Evolutionary conservation across 2,888 invertebrate genomes (phyloP).

Genomic region (Parnassius mnemosyne): DNA sequence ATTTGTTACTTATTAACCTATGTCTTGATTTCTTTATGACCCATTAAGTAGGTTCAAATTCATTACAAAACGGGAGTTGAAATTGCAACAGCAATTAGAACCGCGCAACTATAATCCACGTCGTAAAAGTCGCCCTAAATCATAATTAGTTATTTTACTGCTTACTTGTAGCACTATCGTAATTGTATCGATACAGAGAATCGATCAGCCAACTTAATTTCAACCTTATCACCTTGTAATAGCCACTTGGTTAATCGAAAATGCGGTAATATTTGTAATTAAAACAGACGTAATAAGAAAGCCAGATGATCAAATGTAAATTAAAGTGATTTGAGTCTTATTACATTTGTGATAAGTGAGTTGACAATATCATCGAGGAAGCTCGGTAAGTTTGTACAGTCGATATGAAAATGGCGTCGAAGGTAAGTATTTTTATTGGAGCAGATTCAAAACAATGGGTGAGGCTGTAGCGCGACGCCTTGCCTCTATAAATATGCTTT

Average conservation of each 20-base stretch:
- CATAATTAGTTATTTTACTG: slow-evolving; percentile 35
- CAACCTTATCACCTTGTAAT: slow-evolving; percentile 23
- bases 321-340: slow-evolving; percentile 17
- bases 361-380: slow-evolving; percentile 3
- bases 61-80: slow-evolving; percentile 29
- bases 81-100: slow-evolving; percentile 32
- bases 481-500: slow-evolving; percentile 35
- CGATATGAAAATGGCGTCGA: slow-evolving; percentile 37
- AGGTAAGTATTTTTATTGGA: slow-evolving; percentile 40
- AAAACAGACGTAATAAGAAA: slow-evolving; percentile 17
- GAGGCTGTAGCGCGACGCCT: slow-evolving; percentile 35
- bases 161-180: slow-evolving; percentile 8
- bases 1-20: slow-evolving; percentile 2
- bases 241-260: slow-evolving; percentile 13
- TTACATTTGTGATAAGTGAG: background rate
- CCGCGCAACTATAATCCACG: slow-evolving; percentile 34
- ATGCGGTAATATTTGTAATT: slow-evolving; percentile 24
- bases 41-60: slow-evolving; percentile 28
- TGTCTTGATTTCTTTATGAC: slow-evolving; percentile 22
- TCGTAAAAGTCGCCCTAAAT: slow-evolving; percentile 43
- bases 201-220: slow-evolving; percentile 10
- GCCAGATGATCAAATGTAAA: background rate
- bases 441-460: slow-evolving; percentile 38
- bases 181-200: background rate
- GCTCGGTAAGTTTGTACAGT: slow-evolving; percentile 15